Evolutionary conservation across 2,888 invertebrate species (phyloP), one percentile per base, ranked within the genome.

Genomic region (Danaus chrysippus): DNA sequence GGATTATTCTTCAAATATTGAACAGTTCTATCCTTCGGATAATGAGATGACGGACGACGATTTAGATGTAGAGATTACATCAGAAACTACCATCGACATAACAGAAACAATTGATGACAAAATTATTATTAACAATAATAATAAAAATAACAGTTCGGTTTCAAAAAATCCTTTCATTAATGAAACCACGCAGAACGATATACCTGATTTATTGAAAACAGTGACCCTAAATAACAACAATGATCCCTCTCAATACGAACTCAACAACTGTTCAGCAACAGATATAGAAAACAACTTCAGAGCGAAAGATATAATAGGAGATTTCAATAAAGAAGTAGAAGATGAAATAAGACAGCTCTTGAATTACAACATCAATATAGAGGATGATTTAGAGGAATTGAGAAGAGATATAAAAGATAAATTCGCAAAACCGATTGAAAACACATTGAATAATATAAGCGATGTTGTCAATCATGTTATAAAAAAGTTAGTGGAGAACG

Each of bases 241-340:
- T 11, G 49, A 49, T 17, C 17, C 49, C 3, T 15, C 10, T 1
- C 46, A 49, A 17, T 49, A 60, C 13, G 54, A 59, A 34, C 58
- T 66, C 34, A 60, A 54, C 56, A 44, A 77, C 70, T 88, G 82
- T 66, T 78, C 82, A 57, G 82, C 85, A 68, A 81, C 86, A 42
- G 91, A 90, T 68, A 86, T 90, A 70, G 91, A 91, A 75, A 89
- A 89, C 69, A 90, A 91, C 71, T 90, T 90, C 71, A 75, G 87
- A 52, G 79, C 87, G 6, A 87, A 84, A 71, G 87, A 92, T 72
- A 92, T 93, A 54, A 91, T 93, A 64, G 92, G 92, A 34, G 91
- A 93, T 77, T 93, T 93, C 70, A 92, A 91, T 65, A 92, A 92
- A 76, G 93, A 93, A 83, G 85, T 93, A 49, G 92, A 92, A 82